Conservation (phyloP, 2,113 vertebrate genomes). For the Puntigrus tetrazona region DNA sequence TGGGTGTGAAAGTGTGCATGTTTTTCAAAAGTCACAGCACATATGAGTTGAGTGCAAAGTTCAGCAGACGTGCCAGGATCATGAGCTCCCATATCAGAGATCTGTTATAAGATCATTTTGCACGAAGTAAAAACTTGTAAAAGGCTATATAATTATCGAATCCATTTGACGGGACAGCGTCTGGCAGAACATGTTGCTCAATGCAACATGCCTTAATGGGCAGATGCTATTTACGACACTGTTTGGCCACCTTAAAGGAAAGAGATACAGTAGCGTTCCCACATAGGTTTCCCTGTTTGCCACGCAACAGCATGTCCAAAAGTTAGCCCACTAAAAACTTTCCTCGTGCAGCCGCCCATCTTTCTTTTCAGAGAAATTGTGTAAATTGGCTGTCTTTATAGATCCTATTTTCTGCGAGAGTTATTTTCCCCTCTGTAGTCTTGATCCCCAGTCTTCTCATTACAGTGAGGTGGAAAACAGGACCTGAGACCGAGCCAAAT, state of each 20-base stretch:
- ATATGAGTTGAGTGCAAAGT: neutral
- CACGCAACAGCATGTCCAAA: slow-evolving; percentile 28
- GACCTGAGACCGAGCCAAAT: slow-evolving; percentile 40
- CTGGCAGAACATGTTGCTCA: neutral
- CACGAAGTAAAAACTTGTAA: neutral
- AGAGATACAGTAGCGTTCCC: neutral
- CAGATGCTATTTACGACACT: neutral
- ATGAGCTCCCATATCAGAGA: neutral
- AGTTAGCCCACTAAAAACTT: slow-evolving; percentile 32
- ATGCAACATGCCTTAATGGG: neutral
- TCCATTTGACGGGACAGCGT: neutral
- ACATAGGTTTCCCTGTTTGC: slow-evolving; percentile 15
- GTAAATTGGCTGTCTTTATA: slow-evolving; percentile 57
- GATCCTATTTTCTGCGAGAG: slow-evolving; percentile 39
- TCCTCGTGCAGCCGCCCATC: neutral
- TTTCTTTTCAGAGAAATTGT: slow-evolving; percentile 42
- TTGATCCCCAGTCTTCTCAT: slow-evolving; percentile 51
- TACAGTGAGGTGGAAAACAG: slow-evolving; percentile 49
- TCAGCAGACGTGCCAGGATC: neutral
- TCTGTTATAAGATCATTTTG: neutral
- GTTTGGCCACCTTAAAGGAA: neutral
- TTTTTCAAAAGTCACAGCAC: slow-evolving; percentile 24
- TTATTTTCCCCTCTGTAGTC: slow-evolving; percentile 49
- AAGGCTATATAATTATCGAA: slow-evolving; percentile 1
- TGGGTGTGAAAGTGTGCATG: neutral